Evolutionary conservation across 2,888 invertebrate species (phyloP).

Genomic region (Rhagonycha lutea): DNA sequence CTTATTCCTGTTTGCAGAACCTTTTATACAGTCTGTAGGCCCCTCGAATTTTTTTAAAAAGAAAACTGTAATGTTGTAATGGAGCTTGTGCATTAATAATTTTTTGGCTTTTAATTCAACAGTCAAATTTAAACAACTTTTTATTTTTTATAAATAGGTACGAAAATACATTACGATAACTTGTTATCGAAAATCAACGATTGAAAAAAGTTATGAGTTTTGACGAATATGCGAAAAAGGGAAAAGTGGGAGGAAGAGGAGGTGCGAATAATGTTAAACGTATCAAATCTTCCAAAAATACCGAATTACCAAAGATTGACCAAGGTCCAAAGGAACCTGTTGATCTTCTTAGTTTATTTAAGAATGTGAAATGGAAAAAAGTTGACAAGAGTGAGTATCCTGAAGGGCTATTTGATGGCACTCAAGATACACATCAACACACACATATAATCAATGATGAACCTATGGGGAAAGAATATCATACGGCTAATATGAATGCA

Average conservation of each 20-base stretch:
- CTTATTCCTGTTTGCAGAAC: too few relatives aligned
- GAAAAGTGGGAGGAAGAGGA: background rate
- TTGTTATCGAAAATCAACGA: background rate
- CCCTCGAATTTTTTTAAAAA: too few relatives aligned
- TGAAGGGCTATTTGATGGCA: background rate
- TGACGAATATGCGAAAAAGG: background rate
- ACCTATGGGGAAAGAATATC: background rate
- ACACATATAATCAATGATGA: background rate
- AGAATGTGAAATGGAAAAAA: background rate
- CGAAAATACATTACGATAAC: background rate
- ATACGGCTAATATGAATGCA: background rate
- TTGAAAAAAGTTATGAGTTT: background rate
- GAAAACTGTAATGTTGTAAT: too few relatives aligned
- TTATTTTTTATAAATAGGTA: background rate
- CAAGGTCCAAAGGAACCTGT: background rate
- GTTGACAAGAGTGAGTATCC: background rate
- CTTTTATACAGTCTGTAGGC: too few relatives aligned
- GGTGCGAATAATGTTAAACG: background rate
- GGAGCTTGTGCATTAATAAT: too few relatives aligned
- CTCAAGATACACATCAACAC: background rate
- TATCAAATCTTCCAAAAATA: background rate
- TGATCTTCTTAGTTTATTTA: background rate
- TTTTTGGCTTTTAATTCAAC: background rate
- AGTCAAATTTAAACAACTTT: background rate
- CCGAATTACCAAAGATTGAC: background rate